Conservation (phyloP, 2,113 vertebrate genomes). For the Deroptyus accipitrinus region DNA sequence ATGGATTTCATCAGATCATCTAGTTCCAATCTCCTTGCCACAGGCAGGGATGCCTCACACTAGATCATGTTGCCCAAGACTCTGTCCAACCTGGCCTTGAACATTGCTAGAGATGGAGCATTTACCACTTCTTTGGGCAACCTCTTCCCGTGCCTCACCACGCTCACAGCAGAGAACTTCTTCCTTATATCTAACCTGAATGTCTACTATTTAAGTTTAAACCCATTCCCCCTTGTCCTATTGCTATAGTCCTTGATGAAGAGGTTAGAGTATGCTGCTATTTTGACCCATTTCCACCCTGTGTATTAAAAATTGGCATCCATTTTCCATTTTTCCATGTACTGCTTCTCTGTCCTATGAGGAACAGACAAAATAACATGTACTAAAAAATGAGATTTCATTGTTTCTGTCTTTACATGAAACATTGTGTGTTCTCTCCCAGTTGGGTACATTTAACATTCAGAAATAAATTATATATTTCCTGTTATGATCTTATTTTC, state of each 20-base stretch:
- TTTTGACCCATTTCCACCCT: neutral
- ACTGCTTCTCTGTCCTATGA: neutral
- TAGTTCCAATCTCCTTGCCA: neutral
- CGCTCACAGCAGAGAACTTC: too few species aligned
- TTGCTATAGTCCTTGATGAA: too few species aligned
- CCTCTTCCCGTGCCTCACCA: too few species aligned
- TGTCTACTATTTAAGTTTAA: too few species aligned
- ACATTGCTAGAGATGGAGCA: neutral
- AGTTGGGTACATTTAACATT: neutral
- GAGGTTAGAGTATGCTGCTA: neutral
- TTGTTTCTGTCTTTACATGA: neutral
- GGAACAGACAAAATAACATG: neutral
- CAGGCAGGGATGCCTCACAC: neutral
- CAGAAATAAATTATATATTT: constrained; percentile 16
- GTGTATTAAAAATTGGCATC: neutral
- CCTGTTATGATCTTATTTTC: neutral
- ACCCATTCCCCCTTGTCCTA: too few species aligned
- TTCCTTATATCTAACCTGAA: too few species aligned
- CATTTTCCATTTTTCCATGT: neutral
- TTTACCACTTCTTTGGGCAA: too few species aligned
- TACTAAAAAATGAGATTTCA: neutral
- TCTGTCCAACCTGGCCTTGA: neutral
- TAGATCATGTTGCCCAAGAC: neutral
- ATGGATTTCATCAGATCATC: neutral
- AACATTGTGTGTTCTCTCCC: neutral